A percentile compares a stretch with the other conserved stretches of the same genome.
Evolutionary conservation across 2,888 invertebrate genomes (phyloP).

Genomic region (Mesorhabditis belari): DNA sequence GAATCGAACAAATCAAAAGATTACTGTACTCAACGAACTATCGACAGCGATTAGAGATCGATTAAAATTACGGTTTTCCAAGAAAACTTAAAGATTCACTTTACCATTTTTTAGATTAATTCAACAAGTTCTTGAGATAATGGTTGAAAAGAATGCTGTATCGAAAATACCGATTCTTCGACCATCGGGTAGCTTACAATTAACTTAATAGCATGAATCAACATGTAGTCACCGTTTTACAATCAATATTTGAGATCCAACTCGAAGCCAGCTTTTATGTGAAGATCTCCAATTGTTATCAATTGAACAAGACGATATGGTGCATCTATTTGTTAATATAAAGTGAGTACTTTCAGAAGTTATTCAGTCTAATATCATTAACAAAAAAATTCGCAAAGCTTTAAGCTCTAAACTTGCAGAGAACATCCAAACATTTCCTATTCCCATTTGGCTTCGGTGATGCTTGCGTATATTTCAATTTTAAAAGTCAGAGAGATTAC

Average conservation of each 20-base stretch:
- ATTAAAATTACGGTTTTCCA: too few relatives aligned
- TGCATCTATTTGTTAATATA: slow-evolving; percentile 14
- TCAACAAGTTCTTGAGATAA: neutral
- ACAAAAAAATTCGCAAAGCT: neutral
- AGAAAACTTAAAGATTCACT: too few relatives aligned
- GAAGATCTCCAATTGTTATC: neutral
- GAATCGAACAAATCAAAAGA: slow-evolving; percentile 12
- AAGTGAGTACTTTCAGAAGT: neutral
- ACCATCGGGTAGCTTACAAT: neutral
- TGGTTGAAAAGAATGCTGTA: neutral
- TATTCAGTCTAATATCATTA: neutral
- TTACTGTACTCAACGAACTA: slow-evolving; percentile 5
- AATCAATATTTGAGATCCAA: slow-evolving; percentile 5
- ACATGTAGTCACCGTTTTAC: too few relatives aligned
- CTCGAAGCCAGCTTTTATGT: slow-evolving; percentile 3
- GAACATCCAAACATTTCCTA: neutral
- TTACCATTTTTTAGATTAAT: neutral
- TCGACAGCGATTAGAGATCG: neutral
- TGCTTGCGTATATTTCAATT: neutral
- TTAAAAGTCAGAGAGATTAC: too few relatives aligned
- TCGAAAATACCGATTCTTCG: neutral
- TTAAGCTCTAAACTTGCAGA: neutral
- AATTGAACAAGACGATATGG: slow-evolving; percentile 18
- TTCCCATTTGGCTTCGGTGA: neutral
- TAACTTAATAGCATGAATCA: too few relatives aligned